These are phyloP conservation scores for Hippopotamyrus pictus DNA, from an alignment of 2,797 vertebrate species.

Conservation along the genomic window DNA sequence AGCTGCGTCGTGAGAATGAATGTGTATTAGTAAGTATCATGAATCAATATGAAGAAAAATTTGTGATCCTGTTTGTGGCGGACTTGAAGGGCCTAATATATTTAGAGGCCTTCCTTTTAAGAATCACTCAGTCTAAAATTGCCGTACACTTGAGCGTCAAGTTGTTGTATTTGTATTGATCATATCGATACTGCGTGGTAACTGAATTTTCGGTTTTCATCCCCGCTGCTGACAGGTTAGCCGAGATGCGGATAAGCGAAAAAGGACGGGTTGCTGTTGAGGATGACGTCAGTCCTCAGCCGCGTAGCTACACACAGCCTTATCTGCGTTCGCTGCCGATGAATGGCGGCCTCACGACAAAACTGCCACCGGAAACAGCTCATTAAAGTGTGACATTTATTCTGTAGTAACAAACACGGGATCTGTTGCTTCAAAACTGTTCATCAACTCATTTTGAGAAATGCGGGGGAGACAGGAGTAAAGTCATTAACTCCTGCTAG, in stretches of 20 bases:
- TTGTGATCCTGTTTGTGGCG: not conserved
- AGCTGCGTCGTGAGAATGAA: not conserved
- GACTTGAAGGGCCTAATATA: not conserved
- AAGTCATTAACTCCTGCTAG: conserved; percentile 84
- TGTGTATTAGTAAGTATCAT: not conserved
- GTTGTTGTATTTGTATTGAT: not conserved
- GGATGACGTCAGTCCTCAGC: conserved; percentile 45
- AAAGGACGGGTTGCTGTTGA: conserved; percentile 24
- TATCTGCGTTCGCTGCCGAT: conserved; percentile 6
- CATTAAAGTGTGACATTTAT: conserved; percentile 97
- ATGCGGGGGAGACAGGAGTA: conserved; percentile 79
- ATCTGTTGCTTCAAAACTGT: conserved; percentile 80
- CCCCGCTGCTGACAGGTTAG: not conserved
- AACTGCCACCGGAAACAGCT: conserved; percentile 70
- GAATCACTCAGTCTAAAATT: not conserved
- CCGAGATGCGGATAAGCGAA: not conserved
- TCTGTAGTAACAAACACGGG: conserved; percentile 95
- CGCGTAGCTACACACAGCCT: conserved; percentile 12
- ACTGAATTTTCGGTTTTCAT: not conserved
- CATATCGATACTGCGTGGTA: not conserved
- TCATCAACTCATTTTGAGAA: conserved; percentile 95
- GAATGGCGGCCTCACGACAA: conserved; percentile 53
- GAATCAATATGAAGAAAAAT: not conserved
- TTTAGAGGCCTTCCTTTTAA: not conserved
- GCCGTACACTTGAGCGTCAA: not conserved